A percentile compares a stretch with the other conserved stretches of the same genome.
These are phyloP conservation scores for Opisthograptis luteolata DNA, from an alignment of 2,888 invertebrate species.

Conservation along the genomic window DNA sequence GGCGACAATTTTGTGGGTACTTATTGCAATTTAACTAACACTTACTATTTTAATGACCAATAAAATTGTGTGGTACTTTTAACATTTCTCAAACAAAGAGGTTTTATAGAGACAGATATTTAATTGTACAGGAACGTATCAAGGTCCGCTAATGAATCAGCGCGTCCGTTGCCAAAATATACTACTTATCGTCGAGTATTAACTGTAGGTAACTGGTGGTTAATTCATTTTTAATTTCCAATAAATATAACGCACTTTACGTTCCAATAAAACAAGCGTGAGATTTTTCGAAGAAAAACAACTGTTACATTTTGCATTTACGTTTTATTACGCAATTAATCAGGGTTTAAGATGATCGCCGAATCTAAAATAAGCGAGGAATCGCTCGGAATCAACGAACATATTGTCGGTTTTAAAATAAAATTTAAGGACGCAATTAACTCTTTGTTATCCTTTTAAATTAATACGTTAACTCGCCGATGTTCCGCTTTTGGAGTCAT, in stretches of 20 bases:
- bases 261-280: conserved; percentile 62
- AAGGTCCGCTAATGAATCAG: conserved; percentile 30
- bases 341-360: conserved; percentile 55
- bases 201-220: conserved; percentile 27
- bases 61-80: conserved; percentile 15
- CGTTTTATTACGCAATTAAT: conserved; percentile 68
- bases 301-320: conserved; percentile 58
- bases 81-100: conserved; percentile 24
- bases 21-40: neutral
- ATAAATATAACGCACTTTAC: conserved; percentile 72
- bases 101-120: conserved; percentile 24
- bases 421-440: conserved; percentile 77
- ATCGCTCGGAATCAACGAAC: conserved; percentile 42
- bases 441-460: conserved; percentile 70
- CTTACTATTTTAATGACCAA: neutral
- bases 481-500: conserved; percentile 63
- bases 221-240: conserved; percentile 64
- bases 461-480: conserved; percentile 65
- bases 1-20: conserved; percentile 26
- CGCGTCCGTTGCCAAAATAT: conserved; percentile 26
- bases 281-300: conserved; percentile 59
- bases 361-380: conserved; percentile 60
- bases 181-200: conserved; percentile 18
- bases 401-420: conserved; percentile 76
- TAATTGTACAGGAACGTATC: conserved; percentile 19